Conservation (phyloP, 2,888 invertebrate species). For the Helicoverpa assulta region DNA sequence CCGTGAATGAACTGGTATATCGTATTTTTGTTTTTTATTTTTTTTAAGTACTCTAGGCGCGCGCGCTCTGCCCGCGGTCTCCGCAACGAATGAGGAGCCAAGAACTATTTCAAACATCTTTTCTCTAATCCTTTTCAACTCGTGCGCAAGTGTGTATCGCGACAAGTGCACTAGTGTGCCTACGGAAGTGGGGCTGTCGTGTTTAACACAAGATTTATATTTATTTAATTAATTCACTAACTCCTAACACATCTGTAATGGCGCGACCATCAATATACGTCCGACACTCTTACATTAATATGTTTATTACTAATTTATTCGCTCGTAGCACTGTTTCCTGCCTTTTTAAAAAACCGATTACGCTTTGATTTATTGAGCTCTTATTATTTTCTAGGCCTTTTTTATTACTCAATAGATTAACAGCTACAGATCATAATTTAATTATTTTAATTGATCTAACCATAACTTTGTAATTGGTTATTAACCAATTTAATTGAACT, state of each 20-base stretch:
- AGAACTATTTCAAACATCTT: slow-evolving; percentile 89
- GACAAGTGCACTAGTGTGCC: slow-evolving; percentile 76
- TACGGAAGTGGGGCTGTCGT: slow-evolving; percentile 75
- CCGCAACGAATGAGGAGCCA: slow-evolving; percentile 86
- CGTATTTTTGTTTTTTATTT: slow-evolving; percentile 69
- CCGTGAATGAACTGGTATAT: slow-evolving; percentile 82
- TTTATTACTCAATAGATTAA: slow-evolving; percentile 1
- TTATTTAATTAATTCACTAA: slow-evolving; percentile 62
- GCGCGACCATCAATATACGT: slow-evolving; percentile 46
- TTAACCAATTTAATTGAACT: not conserved
- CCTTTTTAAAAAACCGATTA: slow-evolving; percentile 12
- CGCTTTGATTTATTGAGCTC: slow-evolving; percentile 11
- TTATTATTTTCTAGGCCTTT: not conserved
- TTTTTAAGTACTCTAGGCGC: slow-evolving; percentile 67
- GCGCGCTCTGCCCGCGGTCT: slow-evolving; percentile 84
- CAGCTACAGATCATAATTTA: not conserved
- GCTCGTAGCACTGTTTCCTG: slow-evolving; percentile 7
- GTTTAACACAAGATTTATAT: slow-evolving; percentile 70
- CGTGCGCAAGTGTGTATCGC: slow-evolving; percentile 78
- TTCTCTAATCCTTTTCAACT: slow-evolving; percentile 87
- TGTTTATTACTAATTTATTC: slow-evolving; percentile 52
- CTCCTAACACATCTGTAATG: slow-evolving; percentile 51
- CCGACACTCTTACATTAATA: slow-evolving; percentile 38
- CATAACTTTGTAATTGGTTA: not conserved
- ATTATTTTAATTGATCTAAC: not conserved